phyloP scores from a whole-genome alignment of 2,888 invertebrate genomes.

The Macrophya annulata region DNA sequence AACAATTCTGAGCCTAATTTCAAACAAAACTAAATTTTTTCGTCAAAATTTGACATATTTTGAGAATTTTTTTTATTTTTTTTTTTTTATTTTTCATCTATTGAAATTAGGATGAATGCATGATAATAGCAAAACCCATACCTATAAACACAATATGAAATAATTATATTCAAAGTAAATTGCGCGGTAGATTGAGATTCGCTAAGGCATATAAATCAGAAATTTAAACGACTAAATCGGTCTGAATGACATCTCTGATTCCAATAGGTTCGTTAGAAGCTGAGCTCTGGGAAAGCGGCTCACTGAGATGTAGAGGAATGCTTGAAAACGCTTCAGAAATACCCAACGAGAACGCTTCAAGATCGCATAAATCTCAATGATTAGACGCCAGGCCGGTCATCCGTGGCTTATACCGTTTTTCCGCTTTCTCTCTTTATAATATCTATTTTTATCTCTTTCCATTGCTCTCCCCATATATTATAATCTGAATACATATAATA shows the following conservation, averaged over 20 bases:
- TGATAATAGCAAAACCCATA: no score
- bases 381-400: slow-evolving; percentile 49
- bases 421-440: slow-evolving; percentile 18
- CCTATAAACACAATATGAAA: background rate
- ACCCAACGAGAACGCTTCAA: slow-evolving; percentile 4
- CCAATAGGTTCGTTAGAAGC: slow-evolving; percentile 60
- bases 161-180: background rate
- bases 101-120: no score
- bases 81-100: no score
- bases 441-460: background rate
- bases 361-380: slow-evolving; percentile 59
- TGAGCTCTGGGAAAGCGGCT: background rate
- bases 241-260: slow-evolving; percentile 57
- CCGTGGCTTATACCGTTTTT: slow-evolving; percentile 43
- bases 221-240: slow-evolving; percentile 45
- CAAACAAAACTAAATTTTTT: background rate
- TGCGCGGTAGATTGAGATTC: background rate
- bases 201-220: background rate
- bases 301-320: slow-evolving; percentile 46
- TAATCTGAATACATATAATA: background rate
- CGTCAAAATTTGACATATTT: background rate
- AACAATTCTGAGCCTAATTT: background rate
- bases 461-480: background rate
- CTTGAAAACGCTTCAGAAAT: slow-evolving; percentile 10
- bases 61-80: no score